phyloP scores from a whole-genome alignment of 2,113 vertebrate species.

The Martes martes region DNA sequence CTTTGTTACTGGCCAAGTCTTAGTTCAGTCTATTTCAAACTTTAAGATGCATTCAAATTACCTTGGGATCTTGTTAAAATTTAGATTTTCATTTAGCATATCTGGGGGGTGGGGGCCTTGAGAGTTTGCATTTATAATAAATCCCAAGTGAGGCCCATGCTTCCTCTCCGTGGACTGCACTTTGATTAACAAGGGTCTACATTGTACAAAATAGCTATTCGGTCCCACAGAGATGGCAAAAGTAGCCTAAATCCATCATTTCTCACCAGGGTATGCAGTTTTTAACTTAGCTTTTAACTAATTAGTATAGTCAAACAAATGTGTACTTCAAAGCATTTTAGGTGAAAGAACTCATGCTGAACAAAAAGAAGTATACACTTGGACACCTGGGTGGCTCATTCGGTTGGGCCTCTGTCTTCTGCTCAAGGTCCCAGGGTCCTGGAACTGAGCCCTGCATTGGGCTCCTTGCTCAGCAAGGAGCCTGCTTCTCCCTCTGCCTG shows the following conservation, averaged over 20 bases:
- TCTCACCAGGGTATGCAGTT: neutral
- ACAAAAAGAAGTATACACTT: neutral
- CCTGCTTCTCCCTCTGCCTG: no score
- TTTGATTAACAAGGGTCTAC: neutral
- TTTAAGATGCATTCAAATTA: neutral
- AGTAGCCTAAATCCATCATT: neutral
- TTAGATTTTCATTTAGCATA: neutral
- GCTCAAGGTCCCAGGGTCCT: no score
- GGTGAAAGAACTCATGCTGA: neutral
- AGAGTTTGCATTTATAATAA: neutral
- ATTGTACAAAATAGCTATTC: neutral
- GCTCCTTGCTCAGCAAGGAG: no score
- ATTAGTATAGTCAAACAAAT: neutral
- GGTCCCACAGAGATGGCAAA: neutral
- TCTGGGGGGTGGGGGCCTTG: fast-evolving
- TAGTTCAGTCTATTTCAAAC: neutral
- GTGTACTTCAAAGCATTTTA: neutral
- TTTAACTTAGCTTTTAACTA: neutral
- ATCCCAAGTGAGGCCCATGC: neutral
- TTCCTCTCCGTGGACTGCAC: fast-evolving
- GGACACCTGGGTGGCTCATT: no score
- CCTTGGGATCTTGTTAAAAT: neutral
- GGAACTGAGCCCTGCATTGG: no score
- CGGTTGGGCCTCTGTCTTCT: no score
- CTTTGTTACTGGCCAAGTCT: neutral